Conservation (phyloP, 2,888 invertebrate species). For the Spilarctia lutea region DNA sequence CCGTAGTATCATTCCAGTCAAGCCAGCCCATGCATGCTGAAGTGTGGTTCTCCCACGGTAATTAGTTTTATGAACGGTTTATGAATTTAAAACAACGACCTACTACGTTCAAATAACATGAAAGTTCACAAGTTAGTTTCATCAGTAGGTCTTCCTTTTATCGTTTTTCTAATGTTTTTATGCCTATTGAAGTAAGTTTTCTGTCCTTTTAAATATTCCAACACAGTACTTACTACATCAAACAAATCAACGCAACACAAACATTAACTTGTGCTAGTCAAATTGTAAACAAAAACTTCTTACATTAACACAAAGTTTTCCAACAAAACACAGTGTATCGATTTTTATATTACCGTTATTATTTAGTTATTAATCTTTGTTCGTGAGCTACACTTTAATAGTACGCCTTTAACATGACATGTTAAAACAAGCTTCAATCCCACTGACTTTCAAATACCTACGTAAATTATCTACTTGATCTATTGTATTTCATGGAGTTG, state of each 20-base stretch:
- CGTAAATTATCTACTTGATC: slow-evolving; percentile 29
- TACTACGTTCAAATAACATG: not conserved
- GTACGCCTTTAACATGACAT: slow-evolving; percentile 6
- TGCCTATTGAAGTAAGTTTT: not conserved
- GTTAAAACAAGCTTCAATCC: not conserved
- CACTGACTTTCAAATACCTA: slow-evolving; percentile 1
- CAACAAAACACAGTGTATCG: slow-evolving; percentile 34
- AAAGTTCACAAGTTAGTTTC: not conserved
- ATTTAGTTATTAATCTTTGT: slow-evolving; percentile 43
- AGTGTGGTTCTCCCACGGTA: too few relatives aligned
- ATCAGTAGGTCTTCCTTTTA: not conserved
- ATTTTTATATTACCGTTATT: slow-evolving; percentile 49
- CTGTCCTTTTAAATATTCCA: not conserved
- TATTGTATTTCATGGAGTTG: slow-evolving; percentile 41
- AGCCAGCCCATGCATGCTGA: too few relatives aligned
- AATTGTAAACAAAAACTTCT: slow-evolving; percentile 29
- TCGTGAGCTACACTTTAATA: slow-evolving; percentile 14
- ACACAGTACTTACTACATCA: not conserved
- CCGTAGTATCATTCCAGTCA: too few relatives aligned
- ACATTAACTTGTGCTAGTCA: slow-evolving; percentile 24
- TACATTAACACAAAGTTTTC: slow-evolving; percentile 30
- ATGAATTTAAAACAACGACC: not conserved
- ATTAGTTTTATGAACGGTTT: too few relatives aligned
- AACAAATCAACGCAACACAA: slow-evolving; percentile 7
- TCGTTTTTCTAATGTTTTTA: not conserved